Conservation (phyloP, 2,888 invertebrate genomes). For the Pterobdella sp. region DNA sequence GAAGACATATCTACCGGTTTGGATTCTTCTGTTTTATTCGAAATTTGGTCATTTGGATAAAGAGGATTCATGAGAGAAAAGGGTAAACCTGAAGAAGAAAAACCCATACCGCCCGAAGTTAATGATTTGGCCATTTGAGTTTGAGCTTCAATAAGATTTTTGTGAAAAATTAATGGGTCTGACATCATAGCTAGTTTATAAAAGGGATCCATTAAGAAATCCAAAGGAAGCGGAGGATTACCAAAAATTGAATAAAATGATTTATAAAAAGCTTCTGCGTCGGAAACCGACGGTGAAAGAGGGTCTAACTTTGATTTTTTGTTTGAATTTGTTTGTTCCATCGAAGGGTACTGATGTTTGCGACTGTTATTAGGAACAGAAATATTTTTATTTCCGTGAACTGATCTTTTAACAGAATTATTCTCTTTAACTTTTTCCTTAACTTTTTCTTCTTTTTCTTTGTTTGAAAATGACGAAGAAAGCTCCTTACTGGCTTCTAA, state of each 20-base stretch:
- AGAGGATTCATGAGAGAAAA: neutral
- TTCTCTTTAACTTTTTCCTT: slow-evolving; percentile 5
- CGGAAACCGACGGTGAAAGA: neutral
- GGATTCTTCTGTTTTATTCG: neutral
- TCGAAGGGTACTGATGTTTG: neutral
- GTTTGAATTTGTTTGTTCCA: neutral
- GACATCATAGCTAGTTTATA: slow-evolving; percentile 11
- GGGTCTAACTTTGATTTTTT: slow-evolving; percentile 4
- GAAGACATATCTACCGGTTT: slow-evolving; percentile 24
- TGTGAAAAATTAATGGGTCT: slow-evolving; percentile 24
- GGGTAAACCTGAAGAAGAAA: neutral
- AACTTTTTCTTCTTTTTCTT: neutral
- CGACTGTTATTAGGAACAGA: too few relatives aligned
- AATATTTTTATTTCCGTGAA: too few relatives aligned
- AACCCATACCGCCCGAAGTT: neutral
- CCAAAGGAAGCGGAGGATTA: slow-evolving; percentile 9
- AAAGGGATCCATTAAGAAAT: slow-evolving; percentile 23
- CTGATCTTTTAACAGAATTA: too few relatives aligned
- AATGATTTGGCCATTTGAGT: slow-evolving; percentile 4
- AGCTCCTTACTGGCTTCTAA: neutral
- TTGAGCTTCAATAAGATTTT: slow-evolving; percentile 18
- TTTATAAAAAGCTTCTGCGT: slow-evolving; percentile 21
- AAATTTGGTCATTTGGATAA: neutral
- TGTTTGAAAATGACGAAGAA: neutral
- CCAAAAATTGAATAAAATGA: slow-evolving; percentile 21